Percentiles rank a stretch among this genome's conserved stretches.
Evolutionary conservation across 2,797 vertebrate species (phyloP).

Genomic region (Spinibarbus caldwelli): DNA sequence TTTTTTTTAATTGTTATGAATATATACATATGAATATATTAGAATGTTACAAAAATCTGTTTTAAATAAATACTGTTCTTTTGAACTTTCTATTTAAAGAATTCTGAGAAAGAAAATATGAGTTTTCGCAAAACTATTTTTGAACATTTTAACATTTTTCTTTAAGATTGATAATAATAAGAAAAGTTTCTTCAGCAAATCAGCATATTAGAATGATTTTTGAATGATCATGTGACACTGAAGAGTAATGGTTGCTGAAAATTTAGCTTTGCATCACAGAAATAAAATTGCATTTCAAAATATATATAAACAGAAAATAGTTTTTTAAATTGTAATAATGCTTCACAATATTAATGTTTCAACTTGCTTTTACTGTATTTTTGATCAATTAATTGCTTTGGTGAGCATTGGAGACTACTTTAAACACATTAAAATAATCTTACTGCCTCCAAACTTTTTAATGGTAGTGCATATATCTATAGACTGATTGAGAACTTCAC

Average conservation of each 20-base stretch:
- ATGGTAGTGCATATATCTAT: background rate
- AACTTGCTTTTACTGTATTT: background rate
- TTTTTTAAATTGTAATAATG: background rate
- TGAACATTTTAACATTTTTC: no score
- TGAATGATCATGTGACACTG: background rate
- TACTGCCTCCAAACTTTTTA: background rate
- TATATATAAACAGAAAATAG: background rate
- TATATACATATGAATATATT: background rate
- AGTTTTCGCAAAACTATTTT: background rate
- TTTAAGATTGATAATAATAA: background rate
- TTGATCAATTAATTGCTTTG: background rate
- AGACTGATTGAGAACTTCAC: background rate
- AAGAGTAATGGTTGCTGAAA: background rate
- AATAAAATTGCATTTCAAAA: background rate
- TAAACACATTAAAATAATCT: background rate
- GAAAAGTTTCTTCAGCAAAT: background rate
- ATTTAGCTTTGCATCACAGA: background rate
- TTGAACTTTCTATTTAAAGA: no score
- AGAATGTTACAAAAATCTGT: background rate
- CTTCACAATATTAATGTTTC: background rate
- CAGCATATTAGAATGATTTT: background rate
- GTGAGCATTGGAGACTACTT: no score
- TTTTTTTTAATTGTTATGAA: no score
- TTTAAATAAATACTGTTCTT: background rate
- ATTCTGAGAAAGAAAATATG: no score